These are phyloP conservation scores for Caenorhabditis sulstoni DNA, from an alignment of 2,888 invertebrate species.

Conservation along the genomic window DNA sequence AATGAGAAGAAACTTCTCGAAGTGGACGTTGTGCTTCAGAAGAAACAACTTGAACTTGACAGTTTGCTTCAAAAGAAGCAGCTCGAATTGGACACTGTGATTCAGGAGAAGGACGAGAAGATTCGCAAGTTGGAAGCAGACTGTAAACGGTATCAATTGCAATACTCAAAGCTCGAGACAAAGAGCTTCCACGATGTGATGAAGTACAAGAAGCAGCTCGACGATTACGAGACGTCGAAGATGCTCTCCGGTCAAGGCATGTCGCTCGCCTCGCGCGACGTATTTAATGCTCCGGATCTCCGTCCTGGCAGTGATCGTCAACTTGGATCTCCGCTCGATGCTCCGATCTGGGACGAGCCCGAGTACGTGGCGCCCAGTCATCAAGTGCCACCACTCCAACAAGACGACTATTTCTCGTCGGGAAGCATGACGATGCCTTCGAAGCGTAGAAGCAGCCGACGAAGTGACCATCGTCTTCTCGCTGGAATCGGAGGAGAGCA, in stretches of 20 bases:
- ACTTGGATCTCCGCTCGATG: slow-evolving; percentile 16
- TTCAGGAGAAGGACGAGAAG: slow-evolving; percentile 60
- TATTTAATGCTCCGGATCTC: background rate
- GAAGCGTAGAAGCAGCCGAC: slow-evolving; percentile 47
- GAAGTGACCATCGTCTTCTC: slow-evolving; percentile 40
- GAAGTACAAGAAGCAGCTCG: slow-evolving; percentile 52
- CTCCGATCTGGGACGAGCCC: slow-evolving; percentile 65
- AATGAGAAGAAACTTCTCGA: background rate
- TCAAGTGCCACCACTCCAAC: slow-evolving; percentile 4
- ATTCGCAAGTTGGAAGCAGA: slow-evolving; percentile 58
- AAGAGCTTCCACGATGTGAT: slow-evolving; percentile 65
- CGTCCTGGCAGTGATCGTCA: slow-evolving; percentile 11
- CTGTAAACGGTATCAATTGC: slow-evolving; percentile 53
- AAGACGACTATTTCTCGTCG: slow-evolving; percentile 49
- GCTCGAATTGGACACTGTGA: slow-evolving; percentile 42
- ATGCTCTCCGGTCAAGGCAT: slow-evolving; percentile 1
- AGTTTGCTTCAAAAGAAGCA: slow-evolving; percentile 42
- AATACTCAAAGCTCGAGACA: slow-evolving; percentile 63
- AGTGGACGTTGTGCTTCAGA: background rate
- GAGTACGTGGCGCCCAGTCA: slow-evolving; percentile 15
- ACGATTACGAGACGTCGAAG: slow-evolving; percentile 38
- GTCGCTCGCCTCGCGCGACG: slow-evolving; percentile 3
- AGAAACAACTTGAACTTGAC: slow-evolving; percentile 45
- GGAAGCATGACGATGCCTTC: slow-evolving; percentile 32
- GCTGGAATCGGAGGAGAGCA: slow-evolving; percentile 34